A percentile compares a stretch with the other conserved stretches of the same genome.
Conservation (phyloP, 2,113 vertebrate genomes). For the Calyptomena viridis region DNA sequence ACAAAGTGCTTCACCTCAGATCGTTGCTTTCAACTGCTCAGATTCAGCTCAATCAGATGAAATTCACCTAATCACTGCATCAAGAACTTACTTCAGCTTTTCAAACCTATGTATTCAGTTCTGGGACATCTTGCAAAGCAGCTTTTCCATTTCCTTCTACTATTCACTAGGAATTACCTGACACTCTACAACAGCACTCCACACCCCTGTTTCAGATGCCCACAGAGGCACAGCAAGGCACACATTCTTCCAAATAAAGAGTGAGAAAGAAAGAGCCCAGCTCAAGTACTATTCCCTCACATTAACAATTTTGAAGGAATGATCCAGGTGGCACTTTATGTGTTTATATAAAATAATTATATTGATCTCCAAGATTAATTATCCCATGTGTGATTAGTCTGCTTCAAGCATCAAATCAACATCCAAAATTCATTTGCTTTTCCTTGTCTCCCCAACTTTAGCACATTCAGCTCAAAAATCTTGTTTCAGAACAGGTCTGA, state of each 20-base stretch:
- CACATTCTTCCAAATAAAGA: not conserved
- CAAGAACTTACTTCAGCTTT: not conserved
- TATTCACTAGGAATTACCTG: not conserved
- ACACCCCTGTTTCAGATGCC: not conserved
- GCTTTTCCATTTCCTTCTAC: not conserved
- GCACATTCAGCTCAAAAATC: not conserved
- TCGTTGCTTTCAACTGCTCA: not conserved
- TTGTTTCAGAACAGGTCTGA: not conserved
- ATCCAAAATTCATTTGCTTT: not conserved
- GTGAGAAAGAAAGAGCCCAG: not conserved
- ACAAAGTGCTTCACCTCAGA: not conserved
- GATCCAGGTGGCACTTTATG: not conserved
- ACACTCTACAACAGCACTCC: fast-evolving
- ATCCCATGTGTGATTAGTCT: not conserved
- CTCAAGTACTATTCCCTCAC: not conserved
- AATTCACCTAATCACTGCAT: not conserved
- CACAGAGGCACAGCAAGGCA: not conserved
- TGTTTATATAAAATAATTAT: not conserved
- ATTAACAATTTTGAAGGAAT: not conserved
- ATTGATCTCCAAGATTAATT: not conserved
- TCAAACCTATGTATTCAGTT: not conserved
- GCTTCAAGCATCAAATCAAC: not conserved
- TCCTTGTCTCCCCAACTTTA: not conserved
- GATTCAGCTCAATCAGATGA: not conserved
- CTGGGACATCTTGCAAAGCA: not conserved